Evolutionary conservation across 2,113 vertebrate genomes (phyloP).

Genomic region (Oenanthe oenanthe): DNA sequence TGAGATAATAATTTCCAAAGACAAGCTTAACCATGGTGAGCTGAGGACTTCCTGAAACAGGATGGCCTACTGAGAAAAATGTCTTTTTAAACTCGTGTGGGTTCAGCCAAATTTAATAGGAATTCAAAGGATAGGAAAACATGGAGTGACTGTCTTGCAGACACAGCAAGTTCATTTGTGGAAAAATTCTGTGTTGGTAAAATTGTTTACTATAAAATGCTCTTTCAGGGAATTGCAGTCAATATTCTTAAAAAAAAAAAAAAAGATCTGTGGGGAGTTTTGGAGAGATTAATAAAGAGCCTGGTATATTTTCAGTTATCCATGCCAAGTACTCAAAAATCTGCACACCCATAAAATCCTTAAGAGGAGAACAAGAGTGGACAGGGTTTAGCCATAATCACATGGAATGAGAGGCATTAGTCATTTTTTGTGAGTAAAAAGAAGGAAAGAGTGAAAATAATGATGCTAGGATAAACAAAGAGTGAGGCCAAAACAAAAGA

Average conservation of each 20-base stretch:
- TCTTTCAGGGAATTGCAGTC: not conserved
- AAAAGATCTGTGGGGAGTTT: not conserved
- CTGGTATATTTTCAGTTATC: not conserved
- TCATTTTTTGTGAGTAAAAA: not conserved
- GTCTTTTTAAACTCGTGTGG: not conserved
- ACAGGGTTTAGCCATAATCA: not conserved
- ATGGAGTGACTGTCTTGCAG: not conserved
- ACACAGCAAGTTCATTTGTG: not conserved
- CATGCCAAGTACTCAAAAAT: not conserved
- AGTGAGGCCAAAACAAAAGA: not conserved
- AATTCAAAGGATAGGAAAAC: not conserved
- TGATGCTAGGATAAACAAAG: not conserved
- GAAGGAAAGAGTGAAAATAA: not conserved
- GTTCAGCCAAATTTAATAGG: not conserved
- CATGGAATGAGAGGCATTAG: rapidly evolving
- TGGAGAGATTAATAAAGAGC: not conserved
- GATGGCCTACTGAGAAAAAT: slow-evolving; percentile 16
- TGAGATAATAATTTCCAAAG: slow-evolving; percentile 53
- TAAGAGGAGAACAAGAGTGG: not conserved
- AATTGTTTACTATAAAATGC: not conserved
- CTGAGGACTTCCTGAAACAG: slow-evolving; percentile 34
- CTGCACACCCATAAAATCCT: not conserved
- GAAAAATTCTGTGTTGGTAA: not conserved
- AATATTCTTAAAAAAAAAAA: not conserved
- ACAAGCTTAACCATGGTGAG: not conserved